Conservation (phyloP, 2,797 vertebrate species). For the Catamblyrhynchus diadema region DNA sequence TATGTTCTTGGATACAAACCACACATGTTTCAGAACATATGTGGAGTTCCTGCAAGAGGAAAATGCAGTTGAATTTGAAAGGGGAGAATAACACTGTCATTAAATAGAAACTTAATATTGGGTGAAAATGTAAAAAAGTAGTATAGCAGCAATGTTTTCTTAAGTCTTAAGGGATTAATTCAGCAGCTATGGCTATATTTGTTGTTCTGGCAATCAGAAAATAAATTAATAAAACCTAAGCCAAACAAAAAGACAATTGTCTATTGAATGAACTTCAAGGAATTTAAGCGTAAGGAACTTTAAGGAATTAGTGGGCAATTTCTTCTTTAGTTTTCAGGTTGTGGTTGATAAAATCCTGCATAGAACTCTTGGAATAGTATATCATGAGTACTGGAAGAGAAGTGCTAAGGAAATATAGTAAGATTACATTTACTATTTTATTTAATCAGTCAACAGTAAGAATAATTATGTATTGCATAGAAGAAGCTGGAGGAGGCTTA, state of each 20-base stretch:
- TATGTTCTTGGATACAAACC: not conserved
- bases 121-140: not conserved
- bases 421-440: too few species aligned
- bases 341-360: not conserved
- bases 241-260: not conserved
- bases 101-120: not conserved
- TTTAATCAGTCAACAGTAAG: not conserved
- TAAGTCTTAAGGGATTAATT: not conserved
- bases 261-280: not conserved
- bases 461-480: not conserved
- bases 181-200: not conserved
- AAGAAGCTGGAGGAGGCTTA: not conserved
- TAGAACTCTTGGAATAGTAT: not conserved
- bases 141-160: not conserved
- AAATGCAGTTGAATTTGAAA: not conserved
- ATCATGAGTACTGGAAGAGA: not conserved
- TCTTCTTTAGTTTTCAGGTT: not conserved
- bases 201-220: not conserved
- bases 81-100: not conserved
- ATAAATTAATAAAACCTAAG: not conserved
- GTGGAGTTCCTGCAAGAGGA: not conserved
- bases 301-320: not conserved
- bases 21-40: not conserved
- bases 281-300: not conserved
- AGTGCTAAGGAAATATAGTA: not conserved